A percentile compares a stretch with the other conserved stretches of the same genome.
Conservation (phyloP, 2,113 vertebrate genomes). For the Thamnaconus septentrionalis region DNA sequence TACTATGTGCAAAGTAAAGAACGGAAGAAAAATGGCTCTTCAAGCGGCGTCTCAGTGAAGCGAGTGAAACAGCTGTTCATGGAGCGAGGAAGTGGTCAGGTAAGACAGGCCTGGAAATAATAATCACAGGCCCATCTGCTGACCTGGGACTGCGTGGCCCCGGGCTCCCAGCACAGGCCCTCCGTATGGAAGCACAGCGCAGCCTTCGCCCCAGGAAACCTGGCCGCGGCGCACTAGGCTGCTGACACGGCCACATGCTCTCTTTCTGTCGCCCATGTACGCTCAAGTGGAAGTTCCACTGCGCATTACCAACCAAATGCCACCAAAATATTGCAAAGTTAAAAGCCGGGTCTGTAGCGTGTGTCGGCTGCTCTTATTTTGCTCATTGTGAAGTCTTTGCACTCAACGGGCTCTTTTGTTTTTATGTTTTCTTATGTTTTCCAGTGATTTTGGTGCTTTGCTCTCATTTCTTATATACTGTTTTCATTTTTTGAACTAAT, state of each 20-base stretch:
- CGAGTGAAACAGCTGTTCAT: slow-evolving; percentile 95
- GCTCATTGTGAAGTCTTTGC: too few relatives aligned
- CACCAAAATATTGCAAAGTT: slow-evolving; percentile 19
- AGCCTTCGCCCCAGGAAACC: slow-evolving; percentile 78
- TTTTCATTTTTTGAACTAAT: too few relatives aligned
- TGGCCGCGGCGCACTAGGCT: slow-evolving; percentile 75
- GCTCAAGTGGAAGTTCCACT: slow-evolving; percentile 46
- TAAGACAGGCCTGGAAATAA: slow-evolving; percentile 91
- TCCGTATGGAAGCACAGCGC: slow-evolving; percentile 84
- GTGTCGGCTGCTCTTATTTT: too few relatives aligned
- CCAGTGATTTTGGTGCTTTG: too few relatives aligned
- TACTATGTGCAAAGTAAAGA: slow-evolving; percentile 89
- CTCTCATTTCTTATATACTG: too few relatives aligned
- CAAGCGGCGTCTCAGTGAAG: slow-evolving; percentile 85
- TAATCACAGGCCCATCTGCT: slow-evolving; percentile 97
- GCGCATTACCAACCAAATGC: slow-evolving; percentile 48
- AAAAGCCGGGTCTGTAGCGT: too few relatives aligned
- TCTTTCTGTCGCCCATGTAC: slow-evolving; percentile 54
- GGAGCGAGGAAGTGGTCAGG: slow-evolving; percentile 92
- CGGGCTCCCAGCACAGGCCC: slow-evolving; percentile 84
- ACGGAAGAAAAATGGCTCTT: slow-evolving; percentile 92
- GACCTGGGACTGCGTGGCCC: slow-evolving; percentile 89
- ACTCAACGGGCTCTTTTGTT: too few relatives aligned
- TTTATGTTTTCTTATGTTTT: too few relatives aligned
- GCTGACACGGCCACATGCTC: slow-evolving; percentile 83